phyloP scores from a whole-genome alignment of 2,113 vertebrate species.

The Tragelaphus scriptus region DNA sequence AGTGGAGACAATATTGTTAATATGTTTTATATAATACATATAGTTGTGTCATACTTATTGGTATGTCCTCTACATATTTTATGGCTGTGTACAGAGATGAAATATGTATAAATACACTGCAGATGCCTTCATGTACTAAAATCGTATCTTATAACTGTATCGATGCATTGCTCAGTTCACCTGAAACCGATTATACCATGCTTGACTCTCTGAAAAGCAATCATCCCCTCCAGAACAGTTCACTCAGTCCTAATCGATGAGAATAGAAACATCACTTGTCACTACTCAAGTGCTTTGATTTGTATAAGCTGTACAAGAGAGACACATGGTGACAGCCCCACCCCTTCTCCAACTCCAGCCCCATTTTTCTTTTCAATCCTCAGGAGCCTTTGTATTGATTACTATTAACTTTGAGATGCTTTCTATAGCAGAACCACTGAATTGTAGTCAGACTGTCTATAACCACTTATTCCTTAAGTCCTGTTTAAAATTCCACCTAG shows the following conservation, averaged over 20 bases:
- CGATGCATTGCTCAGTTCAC: conserved; percentile 61
- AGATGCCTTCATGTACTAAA: background rate
- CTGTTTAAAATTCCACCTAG: background rate
- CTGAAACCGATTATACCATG: conserved; percentile 60
- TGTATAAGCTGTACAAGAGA: conserved; percentile 68
- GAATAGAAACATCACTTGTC: conserved; percentile 77
- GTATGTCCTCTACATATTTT: background rate
- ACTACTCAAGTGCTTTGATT: conserved; percentile 70
- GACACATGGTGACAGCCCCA: conserved; percentile 70
- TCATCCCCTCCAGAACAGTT: conserved; percentile 62
- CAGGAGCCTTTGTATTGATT: conserved; percentile 74
- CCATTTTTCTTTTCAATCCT: conserved; percentile 47
- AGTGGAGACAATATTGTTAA: background rate
- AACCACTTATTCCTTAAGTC: background rate
- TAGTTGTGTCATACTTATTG: background rate
- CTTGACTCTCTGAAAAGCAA: conserved; percentile 66
- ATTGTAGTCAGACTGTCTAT: conserved; percentile 61
- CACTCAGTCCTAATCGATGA: conserved; percentile 69
- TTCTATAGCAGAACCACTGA: conserved; percentile 18
- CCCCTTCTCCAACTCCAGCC: background rate
- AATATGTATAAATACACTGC: background rate
- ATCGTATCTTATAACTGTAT: background rate
- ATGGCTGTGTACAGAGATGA: background rate
- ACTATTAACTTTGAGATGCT: conserved; percentile 58
- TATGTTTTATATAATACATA: background rate